Percentiles rank a stretch among this genome's conserved stretches.
Evolutionary conservation across 1,140 invertebrate genomes (phyloP).

Genomic region (Ooceraea biroi): DNA sequence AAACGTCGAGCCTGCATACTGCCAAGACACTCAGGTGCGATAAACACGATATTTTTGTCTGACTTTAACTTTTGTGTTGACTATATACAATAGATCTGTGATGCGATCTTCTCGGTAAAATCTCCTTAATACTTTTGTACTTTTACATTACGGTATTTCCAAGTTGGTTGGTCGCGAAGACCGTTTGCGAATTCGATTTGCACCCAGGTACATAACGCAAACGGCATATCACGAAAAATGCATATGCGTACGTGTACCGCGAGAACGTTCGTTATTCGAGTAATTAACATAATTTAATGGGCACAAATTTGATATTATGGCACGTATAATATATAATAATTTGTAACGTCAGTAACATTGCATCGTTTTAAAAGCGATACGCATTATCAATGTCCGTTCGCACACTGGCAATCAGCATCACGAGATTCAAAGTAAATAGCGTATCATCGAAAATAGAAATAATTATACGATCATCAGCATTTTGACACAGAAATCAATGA

Average conservation of each 20-base stretch:
- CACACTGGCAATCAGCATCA: slow-evolving; percentile 39
- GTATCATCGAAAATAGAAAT: slow-evolving; percentile 52
- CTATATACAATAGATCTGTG: no score
- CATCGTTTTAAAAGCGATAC: slow-evolving; percentile 55
- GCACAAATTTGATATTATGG: slow-evolving; percentile 56
- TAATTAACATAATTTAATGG: slow-evolving; percentile 66
- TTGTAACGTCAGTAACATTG: slow-evolving; percentile 38
- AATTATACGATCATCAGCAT: slow-evolving; percentile 56
- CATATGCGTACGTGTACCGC: neutral
- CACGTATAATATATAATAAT: slow-evolving; percentile 49
- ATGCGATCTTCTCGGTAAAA: no score
- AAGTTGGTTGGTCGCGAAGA: no score
- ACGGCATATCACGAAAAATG: slow-evolving; percentile 15
- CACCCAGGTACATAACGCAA: neutral
- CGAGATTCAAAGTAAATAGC: slow-evolving; percentile 50
- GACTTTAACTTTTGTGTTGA: neutral
- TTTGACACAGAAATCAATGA: slow-evolving; percentile 51
- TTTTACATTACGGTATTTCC: no score
- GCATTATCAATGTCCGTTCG: slow-evolving; percentile 46
- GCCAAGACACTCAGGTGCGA: slow-evolving; percentile 89
- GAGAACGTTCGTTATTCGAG: slow-evolving; percentile 39
- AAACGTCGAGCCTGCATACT: slow-evolving; percentile 88
- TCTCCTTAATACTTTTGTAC: no score
- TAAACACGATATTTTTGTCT: slow-evolving; percentile 15
- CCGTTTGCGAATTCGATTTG: slow-evolving; percentile 31